Base-by-base conservation (phyloP, 1,140 invertebrate species). In the Drosophila subpulchrella region DNA sequence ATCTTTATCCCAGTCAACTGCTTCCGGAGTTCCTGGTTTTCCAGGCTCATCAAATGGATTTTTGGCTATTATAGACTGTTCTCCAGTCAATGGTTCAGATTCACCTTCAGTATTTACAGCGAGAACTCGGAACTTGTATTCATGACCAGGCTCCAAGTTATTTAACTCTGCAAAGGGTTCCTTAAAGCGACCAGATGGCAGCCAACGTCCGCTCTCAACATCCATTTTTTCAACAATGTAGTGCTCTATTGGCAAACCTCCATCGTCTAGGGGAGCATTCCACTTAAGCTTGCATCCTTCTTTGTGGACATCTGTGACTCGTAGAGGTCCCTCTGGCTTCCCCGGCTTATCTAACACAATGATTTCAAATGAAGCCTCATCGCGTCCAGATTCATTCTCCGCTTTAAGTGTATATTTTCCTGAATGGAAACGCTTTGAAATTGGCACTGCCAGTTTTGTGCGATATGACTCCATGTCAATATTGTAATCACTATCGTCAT, bases 11-110 rank as follows among this genome's bases (percentile, higher is more conserved):
- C 97, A 99, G 92, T 99, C 98, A 38, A 96, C 95, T 11, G 97
- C 94, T 91, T 98, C 97, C 20, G 97, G 97, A 66, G 95, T 95
- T 44, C 97, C 97, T 65, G 98, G 97, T 80, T 97, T 95, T 62
- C 97, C 98, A 79, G 98, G 98, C 92, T 97, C 97, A 93, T 98
- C 97, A 92, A 97, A 99, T 82, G 98, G 98, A 97, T 99, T 99
- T 93, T 99, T 99, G 20, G 98, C 98, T 75, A 99, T 94, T 65
- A 99, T 97, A 15, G 96, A 95, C 72, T 97, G 95, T 47, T 97
- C 96, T 6, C 97, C 97, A 75, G 96, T 96, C 42, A 99, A 93
- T 13, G 98, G 98, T 88, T 98, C 97, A 5, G 98, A 98, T 91
- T 97, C 96, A 20, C 98, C 98, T 93, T 99, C 97, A 56, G 96